Evolutionary conservation across 1,140 invertebrate species (phyloP), one percentile per base, ranked within the genome.

Genomic region (Formica selysi): DNA sequence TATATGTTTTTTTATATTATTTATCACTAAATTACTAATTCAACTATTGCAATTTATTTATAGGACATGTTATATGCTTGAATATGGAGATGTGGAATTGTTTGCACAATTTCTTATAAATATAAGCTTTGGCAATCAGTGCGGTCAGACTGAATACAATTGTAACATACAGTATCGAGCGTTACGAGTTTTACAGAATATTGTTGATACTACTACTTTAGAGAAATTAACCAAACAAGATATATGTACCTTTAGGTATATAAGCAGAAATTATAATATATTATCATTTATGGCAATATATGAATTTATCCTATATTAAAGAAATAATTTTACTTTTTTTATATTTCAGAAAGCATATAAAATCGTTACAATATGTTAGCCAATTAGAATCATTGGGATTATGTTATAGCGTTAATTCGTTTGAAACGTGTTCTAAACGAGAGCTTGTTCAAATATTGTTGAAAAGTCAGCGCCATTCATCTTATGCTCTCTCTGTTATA

Each of bases 321-420:
- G 36, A 4, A 16, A 64, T 80, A 59, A 51, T 85, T 64, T 65
- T 1, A 26, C 1, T 44, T 44, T 44, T 73, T 76, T 36, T 16
- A n/a, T 83, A 76, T 88, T 91, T 74, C 85, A 95, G 95, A 62
- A 86, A 92, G 51, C 90, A 93, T 22, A 92, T 94, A 85, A 92
- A 93, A 80, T 89, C 89, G 29, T 86, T 95, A 48, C 86, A 92
- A 54, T 95, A 95, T 70, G 64, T 95, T 29, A 92, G 89, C n/a
- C 94, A 94, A 89, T 80, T 95, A 11, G 94, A 95, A 89, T 91
- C 86, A n/a, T 88, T 95, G n/a, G 95, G 95, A 57, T 86, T 95
- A 38, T 88, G 81, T 44, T 95, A 94, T 48, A 93, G 86, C n/a
- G 57, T 93, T n/a, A 85, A 76, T 22, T 88, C 91, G 48, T 95